Conservation (phyloP, 2,113 vertebrate genomes). For the Bombycilla garrulus region DNA sequence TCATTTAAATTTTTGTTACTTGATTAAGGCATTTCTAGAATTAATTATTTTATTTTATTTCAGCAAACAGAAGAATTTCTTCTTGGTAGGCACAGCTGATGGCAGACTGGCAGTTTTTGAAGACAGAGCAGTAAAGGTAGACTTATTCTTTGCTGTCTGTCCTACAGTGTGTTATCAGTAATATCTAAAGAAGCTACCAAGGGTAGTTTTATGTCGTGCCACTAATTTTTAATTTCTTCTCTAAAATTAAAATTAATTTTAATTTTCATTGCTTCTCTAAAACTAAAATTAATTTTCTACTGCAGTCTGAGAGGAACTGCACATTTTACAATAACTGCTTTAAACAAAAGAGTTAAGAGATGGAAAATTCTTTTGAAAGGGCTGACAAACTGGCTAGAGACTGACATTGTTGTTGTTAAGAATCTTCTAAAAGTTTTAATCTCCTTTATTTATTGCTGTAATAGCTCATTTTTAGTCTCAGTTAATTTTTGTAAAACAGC, state of each 20-base stretch:
- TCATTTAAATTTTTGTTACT: not conserved
- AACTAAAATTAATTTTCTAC: not conserved
- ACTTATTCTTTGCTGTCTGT: not conserved
- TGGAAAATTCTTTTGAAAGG: not conserved
- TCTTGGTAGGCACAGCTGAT: conserved; percentile 91
- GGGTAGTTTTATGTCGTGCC: not conserved
- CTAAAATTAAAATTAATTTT: not conserved
- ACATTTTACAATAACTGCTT: not conserved
- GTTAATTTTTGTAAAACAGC: not conserved
- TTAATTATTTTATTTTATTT: conserved; percentile 53
- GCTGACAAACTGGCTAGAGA: not conserved
- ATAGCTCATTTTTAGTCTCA: not conserved
- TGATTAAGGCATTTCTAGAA: not conserved
- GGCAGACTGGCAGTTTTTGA: conserved; percentile 88
- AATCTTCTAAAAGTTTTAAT: not conserved
- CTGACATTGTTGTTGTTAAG: not conserved
- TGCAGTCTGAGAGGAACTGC: not conserved
- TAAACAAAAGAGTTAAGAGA: not conserved
- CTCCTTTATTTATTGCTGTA: not conserved
- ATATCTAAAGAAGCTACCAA: not conserved
- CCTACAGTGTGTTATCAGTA: not conserved
- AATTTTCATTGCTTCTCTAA: not conserved
- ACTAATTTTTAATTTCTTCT: not conserved
- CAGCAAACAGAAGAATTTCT: conserved; percentile 86
- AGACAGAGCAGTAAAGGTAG: conserved; percentile 88